Percentiles rank a stretch among this genome's conserved stretches.
Conservation (phyloP, 2,888 invertebrate genomes). For the Listrodromus nycthemerus region DNA sequence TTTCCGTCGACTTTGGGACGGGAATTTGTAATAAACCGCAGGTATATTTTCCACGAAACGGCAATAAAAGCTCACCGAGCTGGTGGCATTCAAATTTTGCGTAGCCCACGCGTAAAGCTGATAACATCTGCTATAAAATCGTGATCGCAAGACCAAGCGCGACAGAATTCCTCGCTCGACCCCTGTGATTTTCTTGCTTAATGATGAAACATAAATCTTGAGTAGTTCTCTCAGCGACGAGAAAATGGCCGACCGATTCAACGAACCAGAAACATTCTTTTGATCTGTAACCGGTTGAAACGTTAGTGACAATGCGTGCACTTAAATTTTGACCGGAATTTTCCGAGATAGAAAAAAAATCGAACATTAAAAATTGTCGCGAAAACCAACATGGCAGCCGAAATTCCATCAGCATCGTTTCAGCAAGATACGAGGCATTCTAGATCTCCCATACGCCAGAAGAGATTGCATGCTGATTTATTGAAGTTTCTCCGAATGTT, state of each 20-base stretch:
- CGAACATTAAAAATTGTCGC: too few species aligned
- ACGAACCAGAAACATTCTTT: background rate
- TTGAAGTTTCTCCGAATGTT: too few species aligned
- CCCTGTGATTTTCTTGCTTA: background rate
- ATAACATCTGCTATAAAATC: slow-evolving; percentile 33
- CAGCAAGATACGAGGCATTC: too few species aligned
- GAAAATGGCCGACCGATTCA: background rate
- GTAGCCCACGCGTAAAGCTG: slow-evolving; percentile 4
- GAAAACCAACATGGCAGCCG: too few species aligned
- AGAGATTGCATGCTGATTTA: too few species aligned
- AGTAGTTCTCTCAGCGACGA: background rate
- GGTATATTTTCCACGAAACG: background rate
- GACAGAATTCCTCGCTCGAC: background rate
- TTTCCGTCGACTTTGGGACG: too few species aligned
- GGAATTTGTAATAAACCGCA: background rate
- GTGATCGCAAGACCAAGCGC: slow-evolving; percentile 32
- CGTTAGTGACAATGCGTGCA: too few species aligned
- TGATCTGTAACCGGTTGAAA: too few species aligned
- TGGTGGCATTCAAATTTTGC: slow-evolving; percentile 1
- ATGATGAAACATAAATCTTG: slow-evolving; percentile 2
- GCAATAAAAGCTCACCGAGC: background rate
- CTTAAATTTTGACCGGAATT: too few species aligned
- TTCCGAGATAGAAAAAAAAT: too few species aligned
- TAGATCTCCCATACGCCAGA: too few species aligned
- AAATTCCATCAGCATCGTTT: too few species aligned